A percentile compares a stretch with the other conserved stretches of the same genome.
These are phyloP conservation scores for Chionodraco myersi DNA, from an alignment of 2,113 vertebrate genomes.

Conservation along the genomic window DNA sequence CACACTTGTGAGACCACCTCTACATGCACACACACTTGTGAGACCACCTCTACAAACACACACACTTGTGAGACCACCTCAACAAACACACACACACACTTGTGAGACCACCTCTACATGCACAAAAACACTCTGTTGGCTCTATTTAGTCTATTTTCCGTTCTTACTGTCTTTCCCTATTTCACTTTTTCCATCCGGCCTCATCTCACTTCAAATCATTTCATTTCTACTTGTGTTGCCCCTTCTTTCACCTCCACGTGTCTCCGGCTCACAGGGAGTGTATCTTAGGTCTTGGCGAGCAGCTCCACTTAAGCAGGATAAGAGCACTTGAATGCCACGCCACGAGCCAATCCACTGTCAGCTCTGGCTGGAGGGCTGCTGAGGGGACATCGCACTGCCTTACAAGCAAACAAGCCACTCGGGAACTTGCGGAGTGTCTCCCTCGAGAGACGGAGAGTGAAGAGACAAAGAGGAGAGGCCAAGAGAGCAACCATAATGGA, in stretches of 20 bases:
- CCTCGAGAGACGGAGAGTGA: slow-evolving; percentile 31
- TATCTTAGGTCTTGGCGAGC: slow-evolving; percentile 32
- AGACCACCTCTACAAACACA: neutral
- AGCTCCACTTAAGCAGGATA: slow-evolving; percentile 45
- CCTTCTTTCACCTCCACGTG: slow-evolving; percentile 15
- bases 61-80: neutral
- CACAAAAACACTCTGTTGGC: slow-evolving; percentile 4
- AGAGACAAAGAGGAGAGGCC: slow-evolving; percentile 44
- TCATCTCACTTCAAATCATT: slow-evolving; percentile 31
- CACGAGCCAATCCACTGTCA: slow-evolving; percentile 50
- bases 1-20: neutral
- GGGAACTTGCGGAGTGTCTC: slow-evolving; percentile 51
- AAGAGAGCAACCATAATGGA: slow-evolving; percentile 55
- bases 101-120: neutral
- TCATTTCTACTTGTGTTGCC: slow-evolving; percentile 17
- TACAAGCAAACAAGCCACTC: slow-evolving; percentile 67
- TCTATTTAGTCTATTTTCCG: slow-evolving; percentile 11
- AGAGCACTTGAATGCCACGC: slow-evolving; percentile 55
- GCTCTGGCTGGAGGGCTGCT: slow-evolving; percentile 38
- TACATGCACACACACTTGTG: neutral
- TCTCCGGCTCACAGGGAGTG: neutral
- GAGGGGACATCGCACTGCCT: slow-evolving; percentile 25
- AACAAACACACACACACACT: neutral
- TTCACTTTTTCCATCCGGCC: slow-evolving; percentile 3
- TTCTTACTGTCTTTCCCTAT: neutral